Percentiles rank a stretch among this genome's conserved stretches.
phyloP scores from a whole-genome alignment of 30 jellyfish, hydroid and myxozoan genomes.

The Nemopilema nomurai region DNA sequence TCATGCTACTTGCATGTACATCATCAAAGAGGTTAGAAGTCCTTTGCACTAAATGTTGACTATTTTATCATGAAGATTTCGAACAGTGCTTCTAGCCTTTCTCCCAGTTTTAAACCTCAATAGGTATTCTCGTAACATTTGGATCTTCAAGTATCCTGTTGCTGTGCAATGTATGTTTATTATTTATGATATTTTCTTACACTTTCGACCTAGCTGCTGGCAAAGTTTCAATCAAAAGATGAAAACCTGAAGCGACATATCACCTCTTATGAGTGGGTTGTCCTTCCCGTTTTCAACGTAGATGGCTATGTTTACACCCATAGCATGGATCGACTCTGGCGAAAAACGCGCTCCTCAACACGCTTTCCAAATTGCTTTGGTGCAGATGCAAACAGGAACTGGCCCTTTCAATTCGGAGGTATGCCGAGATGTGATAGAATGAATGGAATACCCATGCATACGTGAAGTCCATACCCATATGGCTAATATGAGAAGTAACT shows the following conservation, averaged over 20 bases:
- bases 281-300: slow-evolving; percentile 58
- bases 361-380: slow-evolving; percentile 44
- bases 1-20: slow-evolving; percentile 60
- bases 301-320: slow-evolving; percentile 74
- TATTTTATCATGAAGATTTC: too few relatives aligned
- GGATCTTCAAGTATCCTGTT: too few relatives aligned
- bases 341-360: slow-evolving; percentile 52
- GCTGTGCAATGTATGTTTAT: too few relatives aligned
- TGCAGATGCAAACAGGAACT: slow-evolving; percentile 74
- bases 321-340: slow-evolving; percentile 53
- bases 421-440: background rate
- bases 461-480: too few relatives aligned
- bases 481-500: too few relatives aligned
- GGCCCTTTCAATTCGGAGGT: slow-evolving; percentile 28
- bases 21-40: slow-evolving; percentile 32
- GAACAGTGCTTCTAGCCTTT: too few relatives aligned
- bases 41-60: too few relatives aligned
- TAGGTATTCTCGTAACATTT: too few relatives aligned
- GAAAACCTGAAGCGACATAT: background rate
- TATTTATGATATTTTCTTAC: too few relatives aligned
- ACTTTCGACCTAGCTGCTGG: slow-evolving; percentile 6
- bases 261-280: slow-evolving; percentile 36
- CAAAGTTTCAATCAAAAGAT: background rate
- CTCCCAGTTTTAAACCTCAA: too few relatives aligned
- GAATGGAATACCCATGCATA: too few relatives aligned